Evolutionary conservation across 2,797 vertebrate genomes (phyloP), one percentile per base, ranked within the genome.

Genomic region (Pseudotriccus pelzelni): DNA sequence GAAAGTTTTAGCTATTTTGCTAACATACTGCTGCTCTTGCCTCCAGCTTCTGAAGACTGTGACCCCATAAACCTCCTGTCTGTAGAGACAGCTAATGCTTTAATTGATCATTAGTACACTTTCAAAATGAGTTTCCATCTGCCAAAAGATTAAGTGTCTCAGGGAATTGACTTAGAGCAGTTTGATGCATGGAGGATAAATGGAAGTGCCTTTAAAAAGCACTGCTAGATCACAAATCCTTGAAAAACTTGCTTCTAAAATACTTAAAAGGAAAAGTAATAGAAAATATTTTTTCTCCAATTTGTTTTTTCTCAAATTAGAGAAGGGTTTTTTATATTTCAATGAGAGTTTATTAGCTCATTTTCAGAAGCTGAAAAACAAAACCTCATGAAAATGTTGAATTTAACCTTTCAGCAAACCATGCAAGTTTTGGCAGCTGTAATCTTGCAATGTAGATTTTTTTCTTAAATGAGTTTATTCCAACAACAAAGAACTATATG

Each of bases 101-200:
- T 96, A 95, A 95, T 90, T 95, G 94, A 94, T 95, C 95, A 93
- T 93, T 96, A 96, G 90, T 58, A 90, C 84, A 89, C 87, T 87
- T 96, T 87, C 52, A 85, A 93, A 95, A 96, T 79, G 63, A 77
- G 63, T 87, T 93, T 94, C 89, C 67, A 94, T 96, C 94, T 96
- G 89, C 87, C 90, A 90, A 90, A 96, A 93, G 92, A 93, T 90
- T 96, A 90, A 91, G 74, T 73, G 74, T 93, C 90, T 92, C 43
- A 47, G 87, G 70, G 92, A 94, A 90, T 89, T 90, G 89, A 92
- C 81, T 93, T 82, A 50, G n/a, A 90, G 81, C 67, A 59, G 52
- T 82, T 82, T 92, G 78, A 89, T 90, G 67, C 74, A 79, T 56
- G 47, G 84, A 84, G 59, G 47, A 89, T 82, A 94, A 93, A 95